Percentiles rank a stretch among this genome's conserved stretches.
These are phyloP conservation scores for Pantherophis vulpinus DNA, from an alignment of 2,797 vertebrate species.

Conservation along the genomic window DNA sequence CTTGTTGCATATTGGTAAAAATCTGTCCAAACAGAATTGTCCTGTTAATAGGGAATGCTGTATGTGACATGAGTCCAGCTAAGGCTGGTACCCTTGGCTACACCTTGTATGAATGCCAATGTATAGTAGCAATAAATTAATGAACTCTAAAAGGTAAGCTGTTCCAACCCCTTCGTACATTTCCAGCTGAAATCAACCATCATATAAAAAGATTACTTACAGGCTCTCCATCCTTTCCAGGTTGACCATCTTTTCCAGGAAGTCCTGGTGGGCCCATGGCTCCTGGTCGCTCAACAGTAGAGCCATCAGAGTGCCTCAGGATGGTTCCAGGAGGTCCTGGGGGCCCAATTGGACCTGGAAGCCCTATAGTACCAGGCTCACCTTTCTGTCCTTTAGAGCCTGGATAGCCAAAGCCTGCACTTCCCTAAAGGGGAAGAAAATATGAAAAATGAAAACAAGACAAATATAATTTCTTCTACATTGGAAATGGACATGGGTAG, in stretches of 20 bases:
- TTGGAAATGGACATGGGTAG: background rate
- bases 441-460: fast-evolving
- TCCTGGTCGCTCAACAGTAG: constrained; percentile 64
- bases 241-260: constrained; percentile 72
- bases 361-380: constrained; percentile 74
- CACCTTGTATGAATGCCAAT: background rate
- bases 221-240: constrained; percentile 83
- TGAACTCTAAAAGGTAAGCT: background rate
- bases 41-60: background rate
- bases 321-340: constrained; percentile 64
- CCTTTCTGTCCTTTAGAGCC: constrained; percentile 83
- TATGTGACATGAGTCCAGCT: background rate
- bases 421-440: constrained; percentile 68
- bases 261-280: constrained; percentile 74
- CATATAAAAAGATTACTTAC: constrained; percentile 69
- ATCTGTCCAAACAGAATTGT: background rate
- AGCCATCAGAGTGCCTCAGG: constrained; percentile 54
- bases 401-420: constrained; percentile 82
- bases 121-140: background rate
- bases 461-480: background rate
- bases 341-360: constrained; percentile 71
- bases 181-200: background rate
- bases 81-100: background rate
- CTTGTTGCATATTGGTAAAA: background rate
- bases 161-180: background rate